Evolutionary conservation across 2,797 vertebrate genomes (phyloP), one percentile per base, ranked within the genome.

Genomic region (Sebastes kiyomatsui): DNA sequence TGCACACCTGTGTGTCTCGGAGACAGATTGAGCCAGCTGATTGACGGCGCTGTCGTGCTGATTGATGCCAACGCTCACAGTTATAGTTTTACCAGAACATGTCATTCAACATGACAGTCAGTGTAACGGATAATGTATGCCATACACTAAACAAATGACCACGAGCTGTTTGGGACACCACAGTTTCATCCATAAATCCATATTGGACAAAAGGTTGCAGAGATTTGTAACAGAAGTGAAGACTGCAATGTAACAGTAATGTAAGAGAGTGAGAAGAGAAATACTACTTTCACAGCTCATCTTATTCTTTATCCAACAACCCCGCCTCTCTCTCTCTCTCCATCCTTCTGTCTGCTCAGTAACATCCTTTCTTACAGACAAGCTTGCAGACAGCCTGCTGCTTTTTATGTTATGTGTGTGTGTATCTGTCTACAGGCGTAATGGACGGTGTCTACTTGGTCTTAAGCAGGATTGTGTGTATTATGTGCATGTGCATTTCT

Each of bases 11-110:
- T 38, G n/a, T 59, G 74, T 67, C n/a, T 61, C 30, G 6, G 60
- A 49, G 75, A 75, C 46, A 27, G 30, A 71, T 28, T 35, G 33
- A 12, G 23, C 13, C 23, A 6, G 59, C 59, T 74, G 52, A 87
- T n/a, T 79, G 73, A 82, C 20, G 49, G 32, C 52, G 52, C 46
- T 79, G 77, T 78, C 49, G 28, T 18, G 12, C 20, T 75, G 69
- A 86, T 22, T 33, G 52, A 59, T 59, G 65, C 58, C 14, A 32
- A 5, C 2, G 4, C 38, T 42, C 38, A 9, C 46, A 38, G 22
- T 54, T 65, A 25, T 16, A 27, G 20, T 4, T 65, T 56, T 22
- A 81, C 25, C n/a, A 64, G 20, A 38, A n/a, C 33, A 56, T 32
- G 38, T 25, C 32, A 61, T 54, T 72, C 61, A 55, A 55, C 28